Percentiles rank a stretch among this genome's conserved stretches.
phyloP scores from a whole-genome alignment of 2,888 invertebrate genomes.

The Ephialtes manifestator region DNA sequence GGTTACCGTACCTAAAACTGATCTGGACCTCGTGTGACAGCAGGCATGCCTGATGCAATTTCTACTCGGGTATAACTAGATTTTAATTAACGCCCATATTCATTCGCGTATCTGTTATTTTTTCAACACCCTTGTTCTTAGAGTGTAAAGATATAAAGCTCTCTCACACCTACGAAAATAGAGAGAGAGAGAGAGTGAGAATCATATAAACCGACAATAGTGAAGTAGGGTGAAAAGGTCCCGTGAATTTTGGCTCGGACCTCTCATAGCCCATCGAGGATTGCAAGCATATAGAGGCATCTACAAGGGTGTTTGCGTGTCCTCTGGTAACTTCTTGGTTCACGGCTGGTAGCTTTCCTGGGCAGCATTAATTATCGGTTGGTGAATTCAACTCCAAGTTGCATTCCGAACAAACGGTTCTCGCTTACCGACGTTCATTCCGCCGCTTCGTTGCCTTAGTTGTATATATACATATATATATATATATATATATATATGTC shows the following conservation, averaged over 20 bases:
- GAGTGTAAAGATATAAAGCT: neutral
- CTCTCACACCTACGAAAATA: too few species aligned
- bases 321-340: constrained; percentile 56
- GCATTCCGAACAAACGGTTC: constrained; percentile 64
- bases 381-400: constrained; percentile 62
- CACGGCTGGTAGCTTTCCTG: neutral
- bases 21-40: too few species aligned
- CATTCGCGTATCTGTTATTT: too few species aligned
- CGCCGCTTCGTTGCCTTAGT: neutral
- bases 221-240: constrained; percentile 56
- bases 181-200: neutral
- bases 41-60: too few species aligned
- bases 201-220: neutral
- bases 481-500: neutral
- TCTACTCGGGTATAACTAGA: too few species aligned
- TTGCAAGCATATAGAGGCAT: neutral
- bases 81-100: too few species aligned
- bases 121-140: too few species aligned
- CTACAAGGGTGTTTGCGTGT: constrained; percentile 36
- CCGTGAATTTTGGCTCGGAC: constrained; percentile 62
- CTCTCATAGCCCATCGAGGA: constrained; percentile 22
- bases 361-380: constrained; percentile 62
- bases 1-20: too few species aligned
- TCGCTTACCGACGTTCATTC: constrained; percentile 40
- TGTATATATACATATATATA: neutral